phyloP scores from a whole-genome alignment of 2,113 vertebrate genomes.

The Hippoglossus stenolepis region DNA sequence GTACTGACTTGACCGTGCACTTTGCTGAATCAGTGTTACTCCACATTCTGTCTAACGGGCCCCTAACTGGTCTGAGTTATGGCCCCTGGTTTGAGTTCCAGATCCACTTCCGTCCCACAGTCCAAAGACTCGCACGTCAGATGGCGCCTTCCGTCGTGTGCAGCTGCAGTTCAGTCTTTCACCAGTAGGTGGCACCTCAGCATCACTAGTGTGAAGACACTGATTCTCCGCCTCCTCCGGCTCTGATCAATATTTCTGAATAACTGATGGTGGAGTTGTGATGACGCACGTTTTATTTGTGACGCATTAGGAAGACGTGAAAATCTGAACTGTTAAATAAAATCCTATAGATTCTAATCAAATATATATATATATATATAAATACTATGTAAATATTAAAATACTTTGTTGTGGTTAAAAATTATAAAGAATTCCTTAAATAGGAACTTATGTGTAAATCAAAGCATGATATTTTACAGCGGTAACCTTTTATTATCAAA shows the following conservation, averaged over 20 bases:
- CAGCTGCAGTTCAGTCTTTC: not conserved
- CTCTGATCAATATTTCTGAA: not conserved
- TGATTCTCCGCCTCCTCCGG: not conserved
- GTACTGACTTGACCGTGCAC: no score
- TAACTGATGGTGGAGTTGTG: not conserved
- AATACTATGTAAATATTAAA: not conserved
- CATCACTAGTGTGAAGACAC: not conserved
- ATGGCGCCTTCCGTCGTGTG: no score
- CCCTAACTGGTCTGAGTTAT: no score
- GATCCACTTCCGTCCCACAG: no score
- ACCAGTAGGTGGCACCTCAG: slow-evolving; percentile 50
- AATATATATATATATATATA: not conserved
- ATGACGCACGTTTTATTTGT: no score
- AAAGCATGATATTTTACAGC: not conserved
- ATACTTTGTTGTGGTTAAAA: not conserved
- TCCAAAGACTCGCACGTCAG: no score
- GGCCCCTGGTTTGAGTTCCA: no score
- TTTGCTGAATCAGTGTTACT: no score
- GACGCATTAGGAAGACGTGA: no score
- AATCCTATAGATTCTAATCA: not conserved
- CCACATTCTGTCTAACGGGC: no score
- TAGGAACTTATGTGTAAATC: not conserved
- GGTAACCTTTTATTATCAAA: no score
- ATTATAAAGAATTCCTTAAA: not conserved
- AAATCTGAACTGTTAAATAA: no score